Base-by-base conservation (phyloP, 2,113 vertebrate genomes). In the Irena cyanogastra region DNA sequence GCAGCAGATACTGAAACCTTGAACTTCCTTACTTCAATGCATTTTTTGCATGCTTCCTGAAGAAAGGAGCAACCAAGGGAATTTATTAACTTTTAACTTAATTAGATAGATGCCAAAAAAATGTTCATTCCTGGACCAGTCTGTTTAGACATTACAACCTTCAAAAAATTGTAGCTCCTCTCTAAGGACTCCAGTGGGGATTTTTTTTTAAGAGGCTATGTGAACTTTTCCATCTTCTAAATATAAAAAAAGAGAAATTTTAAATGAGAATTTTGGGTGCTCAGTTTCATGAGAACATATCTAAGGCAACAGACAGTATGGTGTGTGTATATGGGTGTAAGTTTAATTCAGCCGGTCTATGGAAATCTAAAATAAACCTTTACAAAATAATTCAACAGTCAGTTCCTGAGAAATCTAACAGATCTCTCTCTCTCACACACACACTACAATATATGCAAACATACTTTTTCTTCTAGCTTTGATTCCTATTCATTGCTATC, bases 1-100 rank as follows among this genome's bases (percentile, higher is more conserved):
- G 97, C 97, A 98, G 96, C 96, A 95, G 97, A 98, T 97, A 97
- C 96, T 91, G 94, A 97, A 97, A 97, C 96, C 97, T 98, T 97
- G 97, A 98, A 97, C 97, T 97, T 96, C 94, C 95, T 90, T 96
- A 94, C 97, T 96, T 97, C 95, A 94, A 87, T 97, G 94, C 97
- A 97, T 97, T 98, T 98, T 98, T 97, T 60, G 52, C 96, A 96
- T 95, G 97, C 97, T 97, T 98, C 94, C 90, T 94, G 95, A 90
- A 97, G 96, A 98, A 98, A 97, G 93, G 89, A 93, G 83, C 91
- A 96, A 95, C 95, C 92, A 94, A 94, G 94, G 92, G 95, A 97
- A 95, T 96, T 93, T 97, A 97, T 97, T 97, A 95, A 95, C 97
- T 97, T 97, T 97, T 97, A 94, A 97, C 95, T 97, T 96, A 97